phyloP scores from a whole-genome alignment of 2,113 vertebrate genomes.

The Chionomys nivalis region DNA sequence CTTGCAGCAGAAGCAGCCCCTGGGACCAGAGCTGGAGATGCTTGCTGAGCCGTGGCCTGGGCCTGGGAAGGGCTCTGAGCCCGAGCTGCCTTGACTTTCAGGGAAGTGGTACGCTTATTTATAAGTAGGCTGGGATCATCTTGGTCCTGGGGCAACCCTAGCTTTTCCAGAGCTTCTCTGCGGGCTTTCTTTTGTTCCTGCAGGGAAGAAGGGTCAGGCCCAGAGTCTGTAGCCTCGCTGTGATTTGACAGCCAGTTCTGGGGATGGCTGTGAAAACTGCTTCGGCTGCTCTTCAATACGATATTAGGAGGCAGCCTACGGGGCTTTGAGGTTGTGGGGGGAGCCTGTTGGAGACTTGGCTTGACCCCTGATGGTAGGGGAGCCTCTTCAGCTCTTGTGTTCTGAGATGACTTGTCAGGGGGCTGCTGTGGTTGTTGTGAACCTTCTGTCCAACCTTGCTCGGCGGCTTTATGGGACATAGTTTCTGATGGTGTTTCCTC shows the following conservation, averaged over 20 bases:
- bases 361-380: constrained; percentile 58
- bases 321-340: constrained; percentile 91
- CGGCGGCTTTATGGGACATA: constrained; percentile 56
- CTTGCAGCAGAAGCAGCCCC: background rate
- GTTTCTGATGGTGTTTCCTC: background rate
- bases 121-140: constrained; percentile 66
- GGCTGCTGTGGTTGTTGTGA: background rate
- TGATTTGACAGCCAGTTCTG: constrained; percentile 61
- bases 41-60: background rate
- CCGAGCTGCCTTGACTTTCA: constrained; percentile 64
- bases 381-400: background rate
- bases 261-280: background rate
- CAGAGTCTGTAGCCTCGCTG: constrained; percentile 52
- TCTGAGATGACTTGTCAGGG: background rate
- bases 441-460: background rate
- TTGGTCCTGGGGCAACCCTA: constrained; percentile 89
- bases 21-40: background rate
- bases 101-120: constrained; percentile 61
- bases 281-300: constrained; percentile 87
- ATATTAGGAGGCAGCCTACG: constrained; percentile 86
- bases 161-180: constrained; percentile 91
- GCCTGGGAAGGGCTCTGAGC: background rate
- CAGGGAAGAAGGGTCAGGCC: constrained; percentile 13
- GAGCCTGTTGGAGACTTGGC: constrained; percentile 69
- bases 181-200: constrained; percentile 87